Evolutionary conservation across 2,888 invertebrate species (phyloP).

Genomic region (Lasioglossum marginatum): DNA sequence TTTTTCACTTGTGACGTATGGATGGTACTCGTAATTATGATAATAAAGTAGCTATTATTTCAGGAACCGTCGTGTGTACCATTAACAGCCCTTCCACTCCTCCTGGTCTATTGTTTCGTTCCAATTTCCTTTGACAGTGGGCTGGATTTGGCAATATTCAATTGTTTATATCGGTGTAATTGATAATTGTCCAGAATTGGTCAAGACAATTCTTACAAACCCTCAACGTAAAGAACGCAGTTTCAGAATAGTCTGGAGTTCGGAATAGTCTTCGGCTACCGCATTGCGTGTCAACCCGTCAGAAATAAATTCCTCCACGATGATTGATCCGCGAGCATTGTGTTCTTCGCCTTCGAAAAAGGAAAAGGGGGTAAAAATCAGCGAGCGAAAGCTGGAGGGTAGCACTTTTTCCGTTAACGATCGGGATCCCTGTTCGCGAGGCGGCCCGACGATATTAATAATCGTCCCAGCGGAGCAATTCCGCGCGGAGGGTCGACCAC

Average conservation of each 20-base stretch:
- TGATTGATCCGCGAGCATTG: background rate
- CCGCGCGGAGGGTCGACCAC: conserved; percentile 20
- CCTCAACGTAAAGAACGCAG: background rate
- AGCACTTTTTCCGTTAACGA: conserved; percentile 48
- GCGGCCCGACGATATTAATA: conserved; percentile 63
- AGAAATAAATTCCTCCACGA: background rate
- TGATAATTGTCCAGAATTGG: too few species aligned
- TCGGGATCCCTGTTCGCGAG: conserved; percentile 43
- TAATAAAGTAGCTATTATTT: conserved; percentile 70
- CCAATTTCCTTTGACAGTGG: background rate
- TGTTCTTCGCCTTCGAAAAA: background rate
- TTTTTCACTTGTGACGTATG: conserved; percentile 72
- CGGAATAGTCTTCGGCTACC: too few species aligned
- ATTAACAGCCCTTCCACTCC: background rate
- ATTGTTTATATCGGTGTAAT: too few species aligned
- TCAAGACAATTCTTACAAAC: background rate
- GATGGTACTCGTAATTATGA: conserved; percentile 62
- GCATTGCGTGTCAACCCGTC: background rate
- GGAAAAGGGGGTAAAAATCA: conserved; percentile 7
- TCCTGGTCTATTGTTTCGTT: background rate
- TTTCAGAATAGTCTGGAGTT: background rate
- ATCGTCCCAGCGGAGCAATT: conserved; percentile 70
- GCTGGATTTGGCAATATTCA: too few species aligned
- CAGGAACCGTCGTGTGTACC: conserved; percentile 53
- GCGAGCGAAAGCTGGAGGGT: conserved; percentile 9